Base-by-base conservation (phyloP, 1,140 invertebrate genomes). In the Hirudo medicinalis region DNA sequence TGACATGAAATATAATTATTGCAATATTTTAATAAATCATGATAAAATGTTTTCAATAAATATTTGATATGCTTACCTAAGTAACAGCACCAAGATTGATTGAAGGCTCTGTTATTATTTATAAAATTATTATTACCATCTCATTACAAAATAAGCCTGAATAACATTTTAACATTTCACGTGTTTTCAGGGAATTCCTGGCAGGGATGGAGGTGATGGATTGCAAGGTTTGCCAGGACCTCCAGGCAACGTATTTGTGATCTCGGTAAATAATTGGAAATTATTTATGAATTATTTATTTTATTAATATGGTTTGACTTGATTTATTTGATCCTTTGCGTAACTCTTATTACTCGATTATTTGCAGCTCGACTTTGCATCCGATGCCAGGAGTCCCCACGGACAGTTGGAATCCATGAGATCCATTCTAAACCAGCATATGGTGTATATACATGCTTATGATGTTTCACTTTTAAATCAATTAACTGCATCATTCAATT, bases 161-260 rank as follows among this genome's bases (percentile, higher is more conserved):
- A n/a, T n/a, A n/a, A n/a, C n/a, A 20, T 43, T n/a, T 17, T 0
- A 43, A 55, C 32, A 54, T 29, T 71, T 0, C 2, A 25, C 36
- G 69, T 70, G 5, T 70, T 71, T 74, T 49, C 66, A 80, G 78
- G 79, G 79, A 63, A 72, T 73, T 70, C 78, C 84, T 5, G 90
- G 90, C 0, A 83, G 88, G 75, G 86, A 88, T 76, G 89, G 89
- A 43, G 77, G 87, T 15, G 79, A 84, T 67, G 90, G 90, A 6
- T 84, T 83, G 57, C 80, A 85, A 74, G 89, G 90, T 36, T 81
- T 87, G 66, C 84, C 86, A 29, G 90, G 90, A 67, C 85, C 89
- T 15, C 89, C 90, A 49, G 90, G 90, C 67, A 89, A 92, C 77
- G 88, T 92, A 9, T 92, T 92, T 80, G 86, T 93, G 79, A 88